Evolutionary conservation across 2,113 vertebrate species (phyloP), one percentile per base, ranked within the genome.

Genomic region (Entomyzon cyanotis): DNA sequence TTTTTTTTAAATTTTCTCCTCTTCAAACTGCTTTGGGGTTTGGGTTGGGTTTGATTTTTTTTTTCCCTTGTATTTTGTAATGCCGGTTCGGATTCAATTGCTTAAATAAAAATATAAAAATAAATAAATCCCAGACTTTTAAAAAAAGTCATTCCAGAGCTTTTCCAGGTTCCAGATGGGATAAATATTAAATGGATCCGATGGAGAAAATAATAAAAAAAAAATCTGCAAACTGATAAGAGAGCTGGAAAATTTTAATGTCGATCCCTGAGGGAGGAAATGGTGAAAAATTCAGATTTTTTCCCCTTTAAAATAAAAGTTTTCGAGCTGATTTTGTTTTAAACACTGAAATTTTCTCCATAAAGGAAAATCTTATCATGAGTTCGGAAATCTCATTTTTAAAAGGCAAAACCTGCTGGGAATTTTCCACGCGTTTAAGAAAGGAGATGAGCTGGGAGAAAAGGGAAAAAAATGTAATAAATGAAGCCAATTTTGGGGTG

Each of bases 351-450:
- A 30, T 86, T 80, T 76, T 39, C 24, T 50, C 44, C 4, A 4
- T 39, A 12, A 77, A 46, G 7, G 30, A 76, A 60, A 92, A 39
- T 37, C 22, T 63, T 20, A 2, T 5, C 4, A 50, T 4, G 25
- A 2, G 8, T 16, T 64, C 25, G 49, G 37, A 74, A 87, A 52
- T 7, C 23, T 4, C 68, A 6, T 44, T 89, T 89, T 89, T 31
- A 9, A 68, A 5, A 5, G 7, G 44, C 68, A 68, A 84, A 90
- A 0, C 10, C 35, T 9, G 39, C 68, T 50, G 15, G 25, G 9
- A 23, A 49, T 10, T 70, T 70, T 52, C 50, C 22, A 1, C 21
- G 0, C 15, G 0, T 3, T 41, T 27, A 1, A 1, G 7, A 9
- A 60, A 44, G 63, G 20, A 49, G 83, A 35, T 2, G 60, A 47